Percentiles rank a stretch among this genome's conserved stretches.
These are phyloP conservation scores for Heterodera schachtii DNA, from an alignment of 1,140 invertebrate genomes.

Conservation along the genomic window DNA sequence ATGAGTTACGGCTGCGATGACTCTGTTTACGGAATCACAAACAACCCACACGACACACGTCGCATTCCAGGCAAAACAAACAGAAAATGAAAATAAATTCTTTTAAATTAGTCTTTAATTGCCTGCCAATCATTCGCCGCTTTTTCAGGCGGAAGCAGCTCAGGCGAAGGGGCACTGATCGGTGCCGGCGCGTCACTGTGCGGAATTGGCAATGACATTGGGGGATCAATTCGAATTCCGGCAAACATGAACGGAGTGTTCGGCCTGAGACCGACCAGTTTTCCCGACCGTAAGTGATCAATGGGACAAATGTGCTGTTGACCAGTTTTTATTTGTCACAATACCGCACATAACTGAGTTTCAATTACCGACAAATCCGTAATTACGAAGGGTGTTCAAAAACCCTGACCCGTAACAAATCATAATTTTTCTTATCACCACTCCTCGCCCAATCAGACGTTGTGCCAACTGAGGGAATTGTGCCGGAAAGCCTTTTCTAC, in stretches of 20 bases:
- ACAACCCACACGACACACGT: conserved; percentile 84
- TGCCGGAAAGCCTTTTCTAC: conserved; percentile 1
- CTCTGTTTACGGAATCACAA: conserved; percentile 77
- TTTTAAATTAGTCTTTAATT: no score
- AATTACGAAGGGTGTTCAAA: no score
- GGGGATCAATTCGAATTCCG: conserved; percentile 92
- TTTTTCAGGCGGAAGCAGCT: conserved; percentile 66
- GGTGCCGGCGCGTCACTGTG: conserved; percentile 72
- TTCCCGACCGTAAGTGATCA: neutral
- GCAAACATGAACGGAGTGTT: conserved; percentile 87
- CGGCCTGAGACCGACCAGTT: conserved; percentile 82
- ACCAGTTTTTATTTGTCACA: no score
- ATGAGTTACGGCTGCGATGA: conserved; percentile 1
- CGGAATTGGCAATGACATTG: conserved; percentile 90
- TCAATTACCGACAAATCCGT: no score
- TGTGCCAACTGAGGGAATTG: conserved; percentile 19
- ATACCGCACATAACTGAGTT: no score
- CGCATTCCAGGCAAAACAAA: conserved; percentile 74
- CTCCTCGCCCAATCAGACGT: neutral
- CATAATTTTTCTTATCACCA: neutral
- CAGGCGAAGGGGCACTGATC: conserved; percentile 60
- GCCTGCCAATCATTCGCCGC: no score
- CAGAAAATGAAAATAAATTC: no score
- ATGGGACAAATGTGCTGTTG: no score
- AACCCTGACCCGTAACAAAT: no score